Conservation (phyloP, 35 echinoderm and acorn worm species). For the Strongylocentrotus purpuratus region DNA sequence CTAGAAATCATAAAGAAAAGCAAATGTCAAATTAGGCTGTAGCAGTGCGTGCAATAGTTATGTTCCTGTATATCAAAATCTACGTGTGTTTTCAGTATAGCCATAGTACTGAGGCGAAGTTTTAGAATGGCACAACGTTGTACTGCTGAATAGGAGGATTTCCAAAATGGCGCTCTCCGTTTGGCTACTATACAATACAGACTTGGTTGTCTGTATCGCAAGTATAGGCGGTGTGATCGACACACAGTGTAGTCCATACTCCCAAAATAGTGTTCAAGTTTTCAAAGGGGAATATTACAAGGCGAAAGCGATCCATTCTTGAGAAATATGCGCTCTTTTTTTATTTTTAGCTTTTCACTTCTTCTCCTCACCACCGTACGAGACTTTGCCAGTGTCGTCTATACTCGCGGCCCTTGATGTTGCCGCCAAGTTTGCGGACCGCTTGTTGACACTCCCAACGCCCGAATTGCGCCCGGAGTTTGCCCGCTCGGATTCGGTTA, state of each 20-base stretch:
- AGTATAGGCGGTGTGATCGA: not conserved
- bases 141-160: not conserved
- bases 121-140: too few species aligned
- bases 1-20: too few species aligned
- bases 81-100: too few species aligned
- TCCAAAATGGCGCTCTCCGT: not conserved
- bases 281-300: not conserved
- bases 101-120: too few species aligned
- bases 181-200: not conserved
- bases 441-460: conserved; percentile 27
- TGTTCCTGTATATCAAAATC: too few species aligned
- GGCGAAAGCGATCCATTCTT: conserved; percentile 5
- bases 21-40: too few species aligned
- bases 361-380: not conserved
- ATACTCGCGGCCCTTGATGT: not conserved
- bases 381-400: not conserved
- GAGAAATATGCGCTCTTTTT: not conserved
- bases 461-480: conserved; percentile 29
- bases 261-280: not conserved
- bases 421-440: conserved; percentile 32
- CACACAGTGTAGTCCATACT: not conserved
- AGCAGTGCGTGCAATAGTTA: too few species aligned
- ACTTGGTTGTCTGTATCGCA: not conserved
- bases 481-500: conserved; percentile 34
- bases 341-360: not conserved